Percentiles rank a stretch among this genome's conserved stretches.
These are phyloP conservation scores for Yoshiicerus persimilis DNA, from an alignment of 1,140 invertebrate genomes.

Conservation along the genomic window DNA sequence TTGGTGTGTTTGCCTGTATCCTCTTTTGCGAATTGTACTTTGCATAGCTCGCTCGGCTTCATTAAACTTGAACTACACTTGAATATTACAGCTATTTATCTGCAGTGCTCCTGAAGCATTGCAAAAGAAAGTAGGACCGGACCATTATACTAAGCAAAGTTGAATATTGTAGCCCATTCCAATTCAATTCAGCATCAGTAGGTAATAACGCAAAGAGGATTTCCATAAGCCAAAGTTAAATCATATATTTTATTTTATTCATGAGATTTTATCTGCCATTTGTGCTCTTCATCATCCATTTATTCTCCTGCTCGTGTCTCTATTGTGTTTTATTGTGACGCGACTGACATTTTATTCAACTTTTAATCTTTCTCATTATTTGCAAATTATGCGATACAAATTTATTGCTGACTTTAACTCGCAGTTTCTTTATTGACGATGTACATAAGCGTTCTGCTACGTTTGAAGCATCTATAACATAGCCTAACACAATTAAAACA, in stretches of 20 bases:
- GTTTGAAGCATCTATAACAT: too few species aligned
- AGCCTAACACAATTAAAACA: background rate
- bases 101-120: background rate
- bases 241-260: conserved; percentile 15
- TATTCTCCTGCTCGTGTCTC: background rate
- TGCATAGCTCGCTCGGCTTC: too few species aligned
- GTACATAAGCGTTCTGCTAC: background rate
- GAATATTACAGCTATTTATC: too few species aligned
- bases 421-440: background rate
- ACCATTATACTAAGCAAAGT: background rate
- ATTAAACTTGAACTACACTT: too few species aligned
- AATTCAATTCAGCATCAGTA: background rate
- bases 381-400: background rate
- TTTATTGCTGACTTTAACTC: background rate
- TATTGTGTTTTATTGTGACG: background rate
- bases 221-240: background rate
- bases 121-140: background rate
- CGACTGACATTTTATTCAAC: background rate
- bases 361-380: background rate
- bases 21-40: too few species aligned
- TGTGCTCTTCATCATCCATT: conserved; percentile 3
- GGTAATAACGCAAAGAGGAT: background rate
- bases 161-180: background rate
- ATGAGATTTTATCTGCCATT: background rate
- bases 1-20: background rate